Conservation (phyloP, 2,797 vertebrate species). For the Lacerta bilineata region DNA sequence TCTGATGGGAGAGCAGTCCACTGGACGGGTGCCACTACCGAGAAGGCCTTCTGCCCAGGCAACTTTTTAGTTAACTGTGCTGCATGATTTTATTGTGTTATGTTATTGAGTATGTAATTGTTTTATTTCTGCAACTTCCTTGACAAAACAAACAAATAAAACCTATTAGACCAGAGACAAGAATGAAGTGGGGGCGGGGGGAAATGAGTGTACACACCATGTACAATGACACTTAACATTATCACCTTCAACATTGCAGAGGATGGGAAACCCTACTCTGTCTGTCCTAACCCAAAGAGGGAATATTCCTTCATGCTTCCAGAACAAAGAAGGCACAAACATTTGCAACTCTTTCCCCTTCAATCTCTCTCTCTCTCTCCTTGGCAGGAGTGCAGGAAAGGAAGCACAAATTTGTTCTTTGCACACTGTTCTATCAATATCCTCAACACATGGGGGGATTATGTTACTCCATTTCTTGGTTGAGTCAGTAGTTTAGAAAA, state of each 20-base stretch:
- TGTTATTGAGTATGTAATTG: no score
- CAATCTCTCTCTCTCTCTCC: not conserved
- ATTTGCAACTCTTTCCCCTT: not conserved
- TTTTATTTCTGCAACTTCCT: no score
- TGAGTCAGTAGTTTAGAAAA: not conserved
- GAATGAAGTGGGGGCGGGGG: no score
- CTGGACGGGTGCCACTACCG: no score
- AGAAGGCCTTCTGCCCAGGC: no score
- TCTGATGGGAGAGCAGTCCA: no score
- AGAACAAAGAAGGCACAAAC: not conserved
- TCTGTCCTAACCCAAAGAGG: not conserved
- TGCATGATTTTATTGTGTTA: no score
- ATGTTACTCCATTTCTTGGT: not conserved
- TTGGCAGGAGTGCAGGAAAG: not conserved
- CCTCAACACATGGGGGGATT: not conserved
- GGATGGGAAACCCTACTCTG: no score
- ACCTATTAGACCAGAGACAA: not conserved
- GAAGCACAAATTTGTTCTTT: not conserved
- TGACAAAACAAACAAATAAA: not conserved
- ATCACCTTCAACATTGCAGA: not conserved
- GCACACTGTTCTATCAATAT: not conserved
- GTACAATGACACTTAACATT: no score
- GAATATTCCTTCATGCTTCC: not conserved
- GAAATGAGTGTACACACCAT: not conserved
- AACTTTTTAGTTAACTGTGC: no score